Conservation (phyloP, 1,140 invertebrate genomes). For the Leptinotarsa lineolata region DNA sequence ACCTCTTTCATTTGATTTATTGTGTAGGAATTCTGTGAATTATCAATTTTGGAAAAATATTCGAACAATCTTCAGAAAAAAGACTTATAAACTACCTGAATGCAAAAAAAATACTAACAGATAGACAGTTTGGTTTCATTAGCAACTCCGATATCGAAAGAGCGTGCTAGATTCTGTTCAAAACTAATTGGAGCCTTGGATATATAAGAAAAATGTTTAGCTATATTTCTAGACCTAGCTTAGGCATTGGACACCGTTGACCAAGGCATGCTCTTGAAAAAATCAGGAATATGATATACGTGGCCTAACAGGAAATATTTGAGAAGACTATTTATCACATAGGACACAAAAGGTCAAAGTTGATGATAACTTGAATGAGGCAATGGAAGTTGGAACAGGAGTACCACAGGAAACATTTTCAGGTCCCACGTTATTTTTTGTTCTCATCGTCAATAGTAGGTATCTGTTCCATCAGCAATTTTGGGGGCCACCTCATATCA, state of each 20-base stretch:
- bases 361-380: constrained; percentile 17
- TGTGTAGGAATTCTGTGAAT: too few species aligned
- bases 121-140: too few species aligned
- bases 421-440: constrained; percentile 5
- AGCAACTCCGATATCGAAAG: constrained; percentile 10
- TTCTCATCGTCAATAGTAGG: constrained; percentile 11
- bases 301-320: constrained; percentile 7
- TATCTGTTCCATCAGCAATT: constrained; percentile 10
- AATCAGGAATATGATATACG: too few species aligned
- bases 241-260: too few species aligned
- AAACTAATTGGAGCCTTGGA: constrained; percentile 13
- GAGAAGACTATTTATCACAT: constrained; percentile 11
- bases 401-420: constrained; percentile 9
- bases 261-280: too few species aligned
- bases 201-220: too few species aligned
- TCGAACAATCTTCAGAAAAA: constrained; percentile 12
- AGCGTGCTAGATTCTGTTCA: not conserved
- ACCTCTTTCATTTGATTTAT: too few species aligned
- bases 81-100: constrained; percentile 15
- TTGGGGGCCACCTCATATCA: constrained; percentile 13
- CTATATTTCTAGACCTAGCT: too few species aligned
- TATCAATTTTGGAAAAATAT: not conserved
- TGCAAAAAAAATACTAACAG: constrained; percentile 14
- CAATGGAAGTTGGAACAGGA: constrained; percentile 14
- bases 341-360: constrained; percentile 14